Percentiles rank a stretch among this genome's conserved stretches.
These are phyloP conservation scores for Danio tinwini DNA, from an alignment of 2,797 vertebrate genomes.

Conservation along the genomic window DNA sequence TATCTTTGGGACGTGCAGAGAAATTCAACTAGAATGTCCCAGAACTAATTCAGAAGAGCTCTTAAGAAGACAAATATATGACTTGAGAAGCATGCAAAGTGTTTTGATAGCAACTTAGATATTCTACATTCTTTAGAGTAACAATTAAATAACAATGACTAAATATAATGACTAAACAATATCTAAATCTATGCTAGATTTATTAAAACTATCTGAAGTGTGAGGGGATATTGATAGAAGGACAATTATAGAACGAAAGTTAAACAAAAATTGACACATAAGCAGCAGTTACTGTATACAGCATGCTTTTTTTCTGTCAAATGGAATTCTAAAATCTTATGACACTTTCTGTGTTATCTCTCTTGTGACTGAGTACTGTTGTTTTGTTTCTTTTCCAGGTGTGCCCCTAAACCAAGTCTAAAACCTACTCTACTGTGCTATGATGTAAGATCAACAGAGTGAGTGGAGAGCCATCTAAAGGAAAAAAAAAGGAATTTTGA, in stretches of 20 bases:
- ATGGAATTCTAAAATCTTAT: not conserved
- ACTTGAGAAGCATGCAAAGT: constrained; percentile 30
- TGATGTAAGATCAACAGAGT: constrained; percentile 67
- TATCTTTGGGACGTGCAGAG: constrained; percentile 35
- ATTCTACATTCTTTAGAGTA: not conserved
- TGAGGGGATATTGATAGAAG: not conserved
- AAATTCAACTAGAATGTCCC: constrained; percentile 48
- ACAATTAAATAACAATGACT: not conserved
- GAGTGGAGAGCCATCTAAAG: constrained; percentile 38
- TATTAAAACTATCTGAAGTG: not conserved
- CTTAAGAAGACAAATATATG: constrained; percentile 43
- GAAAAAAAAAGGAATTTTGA: constrained; percentile 9
- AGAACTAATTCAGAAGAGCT: constrained; percentile 50
- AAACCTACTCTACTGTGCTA: constrained; percentile 61
- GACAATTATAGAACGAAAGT: not conserved
- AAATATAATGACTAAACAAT: too few species aligned
- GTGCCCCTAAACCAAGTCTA: constrained; percentile 64
- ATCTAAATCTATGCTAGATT: not conserved
- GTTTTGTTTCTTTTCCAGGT: constrained; percentile 60
- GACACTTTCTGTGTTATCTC: constrained; percentile 8
- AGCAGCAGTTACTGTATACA: not conserved
- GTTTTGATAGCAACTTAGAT: constrained; percentile 11
- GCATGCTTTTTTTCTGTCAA: not conserved
- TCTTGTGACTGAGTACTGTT: constrained; percentile 39
- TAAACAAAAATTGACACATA: not conserved